These are phyloP conservation scores for Apantesis nais DNA, from an alignment of 2,888 invertebrate genomes.

Conservation along the genomic window DNA sequence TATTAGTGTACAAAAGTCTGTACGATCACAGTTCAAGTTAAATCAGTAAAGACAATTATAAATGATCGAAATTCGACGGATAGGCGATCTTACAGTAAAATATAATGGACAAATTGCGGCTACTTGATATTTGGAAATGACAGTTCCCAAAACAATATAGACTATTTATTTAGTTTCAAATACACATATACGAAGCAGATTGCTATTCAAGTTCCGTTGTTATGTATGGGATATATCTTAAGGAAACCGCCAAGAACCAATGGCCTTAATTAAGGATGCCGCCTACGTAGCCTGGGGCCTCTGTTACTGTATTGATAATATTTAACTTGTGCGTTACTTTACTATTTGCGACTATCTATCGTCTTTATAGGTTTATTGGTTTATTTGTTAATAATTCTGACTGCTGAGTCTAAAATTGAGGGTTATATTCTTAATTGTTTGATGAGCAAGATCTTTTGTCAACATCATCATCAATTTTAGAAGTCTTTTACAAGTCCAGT, in stretches of 20 bases:
- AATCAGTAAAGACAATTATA: too few relatives aligned
- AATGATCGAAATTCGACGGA: too few relatives aligned
- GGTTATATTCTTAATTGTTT: background rate
- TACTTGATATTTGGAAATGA: too few relatives aligned
- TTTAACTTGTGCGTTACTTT: background rate
- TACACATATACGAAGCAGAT: background rate
- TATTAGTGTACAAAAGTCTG: too few relatives aligned
- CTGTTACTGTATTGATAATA: slow-evolving; percentile 3
- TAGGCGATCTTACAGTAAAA: too few relatives aligned
- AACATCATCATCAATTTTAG: too few relatives aligned
- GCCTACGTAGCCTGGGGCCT: slow-evolving; percentile 24
- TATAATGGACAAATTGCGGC: too few relatives aligned
- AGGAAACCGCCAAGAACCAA: slow-evolving; percentile 18
- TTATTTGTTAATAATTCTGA: background rate
- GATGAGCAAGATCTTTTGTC: background rate
- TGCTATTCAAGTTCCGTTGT: slow-evolving; percentile 21
- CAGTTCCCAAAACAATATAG: background rate
- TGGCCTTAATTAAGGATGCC: slow-evolving; percentile 41
- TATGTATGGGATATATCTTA: slow-evolving; percentile 25
- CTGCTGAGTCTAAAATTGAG: background rate
- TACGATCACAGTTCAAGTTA: too few relatives aligned
- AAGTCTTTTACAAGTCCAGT: too few relatives aligned
- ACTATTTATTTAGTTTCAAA: background rate
- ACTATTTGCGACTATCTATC: background rate
- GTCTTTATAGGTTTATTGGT: background rate